These are phyloP conservation scores for Myrmophylax atrothorax DNA, from an alignment of 2,113 vertebrate genomes.

Conservation along the genomic window DNA sequence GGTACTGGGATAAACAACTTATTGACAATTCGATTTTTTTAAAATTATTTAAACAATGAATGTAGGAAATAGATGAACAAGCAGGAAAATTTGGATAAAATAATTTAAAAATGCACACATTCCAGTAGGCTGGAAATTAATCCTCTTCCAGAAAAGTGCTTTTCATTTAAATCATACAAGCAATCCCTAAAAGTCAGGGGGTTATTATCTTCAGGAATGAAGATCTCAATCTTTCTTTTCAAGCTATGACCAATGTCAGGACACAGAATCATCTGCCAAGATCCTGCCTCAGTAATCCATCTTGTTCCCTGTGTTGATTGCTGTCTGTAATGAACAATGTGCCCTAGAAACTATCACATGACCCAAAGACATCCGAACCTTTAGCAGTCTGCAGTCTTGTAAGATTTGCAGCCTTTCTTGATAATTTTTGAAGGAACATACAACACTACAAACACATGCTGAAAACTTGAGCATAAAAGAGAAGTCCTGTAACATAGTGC, in stretches of 20 bases:
- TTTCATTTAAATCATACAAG: neutral
- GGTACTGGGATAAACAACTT: neutral
- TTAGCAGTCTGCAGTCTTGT: neutral
- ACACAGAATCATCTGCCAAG: neutral
- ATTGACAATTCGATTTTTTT: neutral
- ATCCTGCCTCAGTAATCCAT: neutral
- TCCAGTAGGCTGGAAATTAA: neutral
- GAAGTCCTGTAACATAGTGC: neutral
- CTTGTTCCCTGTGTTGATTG: neutral
- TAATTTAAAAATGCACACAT: neutral
- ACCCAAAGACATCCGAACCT: neutral
- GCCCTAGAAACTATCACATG: neutral
- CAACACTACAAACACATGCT: neutral
- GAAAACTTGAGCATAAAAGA: neutral
- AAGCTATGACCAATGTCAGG: neutral
- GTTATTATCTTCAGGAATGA: conserved; percentile 4
- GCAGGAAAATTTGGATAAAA: neutral
- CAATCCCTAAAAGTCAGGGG: neutral
- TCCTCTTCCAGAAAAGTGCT: neutral
- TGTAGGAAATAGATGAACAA: neutral
- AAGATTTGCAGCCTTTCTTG: neutral
- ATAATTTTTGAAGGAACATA: neutral
- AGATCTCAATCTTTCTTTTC: neutral
- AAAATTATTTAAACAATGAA: neutral
- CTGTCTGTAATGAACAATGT: neutral